Conservation (phyloP, 1,140 invertebrate species). For the Drosophila lacertosa region DNA sequence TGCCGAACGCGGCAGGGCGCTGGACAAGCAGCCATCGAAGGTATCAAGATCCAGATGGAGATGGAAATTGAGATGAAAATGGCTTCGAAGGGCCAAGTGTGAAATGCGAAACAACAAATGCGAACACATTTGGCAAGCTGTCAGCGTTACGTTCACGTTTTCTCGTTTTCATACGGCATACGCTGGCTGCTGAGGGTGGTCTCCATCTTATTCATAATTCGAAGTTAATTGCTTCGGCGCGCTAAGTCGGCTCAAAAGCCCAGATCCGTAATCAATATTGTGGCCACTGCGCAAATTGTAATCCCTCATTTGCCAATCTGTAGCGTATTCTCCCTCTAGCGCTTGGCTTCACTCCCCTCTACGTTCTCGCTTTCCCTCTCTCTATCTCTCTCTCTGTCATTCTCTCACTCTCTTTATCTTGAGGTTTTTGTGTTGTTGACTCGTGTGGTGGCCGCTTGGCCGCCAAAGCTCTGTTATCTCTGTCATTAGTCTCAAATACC, state of each 20-base stretch:
- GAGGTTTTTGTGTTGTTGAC: slow-evolving; percentile 3
- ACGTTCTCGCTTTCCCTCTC: not conserved
- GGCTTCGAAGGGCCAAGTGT: slow-evolving; percentile 6
- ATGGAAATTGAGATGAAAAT: slow-evolving; percentile 17
- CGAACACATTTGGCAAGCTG: slow-evolving; percentile 44
- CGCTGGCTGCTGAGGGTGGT: no score
- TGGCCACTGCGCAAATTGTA: slow-evolving; percentile 43
- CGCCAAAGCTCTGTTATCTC: slow-evolving; percentile 47
- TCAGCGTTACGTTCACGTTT: slow-evolving; percentile 33
- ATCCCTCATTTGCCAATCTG: slow-evolving; percentile 27
- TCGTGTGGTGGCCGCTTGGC: slow-evolving; percentile 8
- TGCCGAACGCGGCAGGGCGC: not conserved
- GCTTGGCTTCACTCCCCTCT: not conserved
- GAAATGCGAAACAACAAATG: slow-evolving; percentile 41
- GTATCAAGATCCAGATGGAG: not conserved
- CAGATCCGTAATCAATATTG: slow-evolving; percentile 62
- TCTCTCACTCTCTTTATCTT: not conserved
- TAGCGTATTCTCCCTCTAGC: not conserved
- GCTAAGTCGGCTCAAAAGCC: slow-evolving; percentile 43
- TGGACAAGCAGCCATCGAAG: slow-evolving; percentile 18
- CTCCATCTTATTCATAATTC: slow-evolving; percentile 41
- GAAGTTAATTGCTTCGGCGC: slow-evolving; percentile 61
- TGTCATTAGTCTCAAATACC: slow-evolving; percentile 62
- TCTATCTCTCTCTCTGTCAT: not conserved
- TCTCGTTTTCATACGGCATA: not conserved